phyloP scores from a whole-genome alignment of 2,113 vertebrate genomes.

The Amia ocellicauda region DNA sequence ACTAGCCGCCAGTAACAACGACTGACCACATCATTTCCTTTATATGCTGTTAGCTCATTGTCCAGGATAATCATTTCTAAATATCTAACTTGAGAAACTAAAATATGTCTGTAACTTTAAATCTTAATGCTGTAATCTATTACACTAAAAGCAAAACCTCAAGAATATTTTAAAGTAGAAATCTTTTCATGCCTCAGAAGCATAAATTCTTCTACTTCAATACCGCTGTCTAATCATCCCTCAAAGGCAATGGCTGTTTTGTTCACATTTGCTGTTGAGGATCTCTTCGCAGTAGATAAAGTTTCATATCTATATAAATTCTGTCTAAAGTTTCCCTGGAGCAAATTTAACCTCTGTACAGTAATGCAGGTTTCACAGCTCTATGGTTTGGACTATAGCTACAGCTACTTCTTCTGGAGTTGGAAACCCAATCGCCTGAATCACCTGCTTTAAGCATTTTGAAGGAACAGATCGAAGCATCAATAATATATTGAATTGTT shows the following conservation, averaged over 20 bases:
- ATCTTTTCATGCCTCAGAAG: background rate
- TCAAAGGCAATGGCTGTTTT: conserved; percentile 15
- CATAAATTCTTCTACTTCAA: conserved; percentile 8
- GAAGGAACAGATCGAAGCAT: conserved; percentile 15
- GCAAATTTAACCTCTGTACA: conserved; percentile 22
- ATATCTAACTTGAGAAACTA: no score
- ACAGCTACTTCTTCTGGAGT: conserved; percentile 34
- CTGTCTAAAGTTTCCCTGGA: conserved; percentile 19
- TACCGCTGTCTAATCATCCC: background rate
- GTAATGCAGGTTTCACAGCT: background rate
- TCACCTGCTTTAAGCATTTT: conserved; percentile 40
- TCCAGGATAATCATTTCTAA: no score
- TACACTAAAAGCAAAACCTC: background rate
- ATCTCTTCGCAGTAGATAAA: conserved; percentile 4
- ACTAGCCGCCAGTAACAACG: no score
- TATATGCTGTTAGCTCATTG: no score
- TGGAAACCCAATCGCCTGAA: conserved; percentile 39
- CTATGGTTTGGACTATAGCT: background rate
- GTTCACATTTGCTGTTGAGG: conserved; percentile 17
- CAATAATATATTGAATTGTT: background rate
- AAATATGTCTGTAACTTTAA: no score
- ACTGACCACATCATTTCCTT: no score
- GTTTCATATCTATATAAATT: conserved; percentile 25
- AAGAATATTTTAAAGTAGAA: no score
- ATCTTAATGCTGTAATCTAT: background rate